These are phyloP conservation scores for Apamea sordens DNA, from an alignment of 2,888 invertebrate species.

Conservation along the genomic window DNA sequence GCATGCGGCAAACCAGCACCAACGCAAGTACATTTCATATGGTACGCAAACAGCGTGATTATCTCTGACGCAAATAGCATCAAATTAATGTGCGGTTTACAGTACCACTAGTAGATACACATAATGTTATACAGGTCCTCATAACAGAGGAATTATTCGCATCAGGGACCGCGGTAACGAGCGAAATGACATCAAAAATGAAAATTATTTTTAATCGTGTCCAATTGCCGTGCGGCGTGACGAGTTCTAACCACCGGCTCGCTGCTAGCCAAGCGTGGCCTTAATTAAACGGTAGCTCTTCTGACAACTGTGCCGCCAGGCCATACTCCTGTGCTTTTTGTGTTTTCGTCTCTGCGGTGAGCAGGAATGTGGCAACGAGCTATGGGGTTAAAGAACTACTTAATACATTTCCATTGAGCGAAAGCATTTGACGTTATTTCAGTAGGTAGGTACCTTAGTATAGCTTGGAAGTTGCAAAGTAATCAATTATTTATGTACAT, in stretches of 20 bases:
- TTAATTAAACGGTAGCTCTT: constrained; percentile 86
- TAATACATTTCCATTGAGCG: not conserved
- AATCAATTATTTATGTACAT: constrained; percentile 4
- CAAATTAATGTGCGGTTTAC: constrained; percentile 50
- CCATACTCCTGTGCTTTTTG: constrained; percentile 53
- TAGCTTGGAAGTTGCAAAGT: not conserved
- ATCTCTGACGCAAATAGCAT: constrained; percentile 52
- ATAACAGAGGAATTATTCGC: constrained; percentile 85
- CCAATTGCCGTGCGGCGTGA: constrained; percentile 86
- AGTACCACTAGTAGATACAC: constrained; percentile 50
- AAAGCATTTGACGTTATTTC: not conserved
- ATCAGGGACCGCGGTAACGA: constrained; percentile 81
- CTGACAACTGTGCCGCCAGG: constrained; percentile 70
- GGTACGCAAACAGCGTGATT: constrained; percentile 44
- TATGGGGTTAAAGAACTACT: not conserved
- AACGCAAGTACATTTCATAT: constrained; percentile 12
- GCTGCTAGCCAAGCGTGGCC: constrained; percentile 82
- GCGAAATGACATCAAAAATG: constrained; percentile 89
- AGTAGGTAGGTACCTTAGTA: not conserved
- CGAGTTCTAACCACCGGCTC: constrained; percentile 78
- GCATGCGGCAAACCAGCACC: not conserved
- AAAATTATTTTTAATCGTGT: constrained; percentile 89
- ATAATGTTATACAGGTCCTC: constrained; percentile 61
- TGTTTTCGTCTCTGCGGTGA: constrained; percentile 28
- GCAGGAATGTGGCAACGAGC: not conserved